phyloP scores from a whole-genome alignment of 2,113 vertebrate species.

The Probosciger aterrimus region DNA sequence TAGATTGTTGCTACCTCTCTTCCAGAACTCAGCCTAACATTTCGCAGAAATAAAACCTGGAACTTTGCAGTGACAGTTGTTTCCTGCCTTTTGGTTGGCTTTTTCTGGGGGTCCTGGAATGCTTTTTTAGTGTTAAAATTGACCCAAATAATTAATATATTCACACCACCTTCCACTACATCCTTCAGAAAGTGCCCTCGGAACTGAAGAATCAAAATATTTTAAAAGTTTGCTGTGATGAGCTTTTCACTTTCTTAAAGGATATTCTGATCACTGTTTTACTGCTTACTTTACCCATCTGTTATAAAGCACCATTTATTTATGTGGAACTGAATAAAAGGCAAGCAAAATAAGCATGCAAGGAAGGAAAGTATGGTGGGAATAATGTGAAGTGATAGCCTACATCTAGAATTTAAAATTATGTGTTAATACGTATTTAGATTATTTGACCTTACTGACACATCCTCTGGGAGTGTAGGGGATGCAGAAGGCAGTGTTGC shows the following conservation, averaged over 20 bases:
- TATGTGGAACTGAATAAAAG: neutral
- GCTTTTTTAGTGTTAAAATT: neutral
- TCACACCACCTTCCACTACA: neutral
- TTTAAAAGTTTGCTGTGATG: neutral
- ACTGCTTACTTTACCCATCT: neutral
- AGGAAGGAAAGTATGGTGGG: neutral
- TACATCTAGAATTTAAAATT: neutral
- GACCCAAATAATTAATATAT: neutral
- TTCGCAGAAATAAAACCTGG: neutral
- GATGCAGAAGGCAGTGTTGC: conserved; percentile 64
- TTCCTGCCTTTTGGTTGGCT: neutral
- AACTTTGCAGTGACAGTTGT: neutral
- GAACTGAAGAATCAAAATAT: neutral
- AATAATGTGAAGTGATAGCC: neutral
- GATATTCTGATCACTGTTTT: neutral
- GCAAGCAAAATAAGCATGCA: neutral
- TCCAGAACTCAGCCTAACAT: neutral
- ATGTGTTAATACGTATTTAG: neutral
- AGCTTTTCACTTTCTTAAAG: neutral
- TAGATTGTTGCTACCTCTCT: neutral
- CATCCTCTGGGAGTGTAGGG: conserved; percentile 28
- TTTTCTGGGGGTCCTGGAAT: neutral
- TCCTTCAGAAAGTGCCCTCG: neutral
- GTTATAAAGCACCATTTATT: neutral
- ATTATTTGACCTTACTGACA: conserved; percentile 6